phyloP scores from a whole-genome alignment of 2,888 invertebrate genomes.

The Diaperis boleti region DNA sequence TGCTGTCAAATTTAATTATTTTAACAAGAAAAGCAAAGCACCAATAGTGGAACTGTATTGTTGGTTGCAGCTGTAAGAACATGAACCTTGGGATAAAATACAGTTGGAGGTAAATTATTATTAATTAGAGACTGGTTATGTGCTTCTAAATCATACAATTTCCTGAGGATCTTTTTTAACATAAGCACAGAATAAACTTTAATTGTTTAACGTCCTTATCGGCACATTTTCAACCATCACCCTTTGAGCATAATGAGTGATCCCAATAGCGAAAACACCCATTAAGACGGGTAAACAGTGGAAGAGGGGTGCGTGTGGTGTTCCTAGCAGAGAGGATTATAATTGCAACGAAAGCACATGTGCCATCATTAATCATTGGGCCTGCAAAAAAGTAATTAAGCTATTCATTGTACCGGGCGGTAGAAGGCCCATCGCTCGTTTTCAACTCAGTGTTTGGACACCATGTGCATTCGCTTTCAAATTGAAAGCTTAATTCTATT shows the following conservation, averaged over 20 bases:
- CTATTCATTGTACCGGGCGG: conserved; percentile 60
- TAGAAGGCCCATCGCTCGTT: conserved; percentile 46
- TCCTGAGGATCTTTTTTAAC: no score
- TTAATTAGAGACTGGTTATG: no score
- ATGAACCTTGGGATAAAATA: no score
- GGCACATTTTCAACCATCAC: conserved; percentile 15
- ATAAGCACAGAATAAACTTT: no score
- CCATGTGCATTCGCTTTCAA: conserved; percentile 46
- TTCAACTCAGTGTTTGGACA: conserved; percentile 43
- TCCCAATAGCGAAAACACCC: conserved; percentile 54
- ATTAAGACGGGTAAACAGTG: conserved; percentile 56
- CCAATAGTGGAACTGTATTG: no score
- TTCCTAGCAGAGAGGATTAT: conserved; percentile 48
- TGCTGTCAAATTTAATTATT: no score
- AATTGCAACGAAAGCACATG: conserved; percentile 60
- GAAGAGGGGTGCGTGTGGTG: conserved; percentile 21
- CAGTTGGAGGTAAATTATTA: no score
- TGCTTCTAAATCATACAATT: no score
- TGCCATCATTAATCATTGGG: conserved; percentile 60
- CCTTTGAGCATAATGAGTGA: conserved; percentile 36
- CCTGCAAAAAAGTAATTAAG: conserved; percentile 63
- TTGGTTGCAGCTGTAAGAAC: no score
- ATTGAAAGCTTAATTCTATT: conserved; percentile 47
- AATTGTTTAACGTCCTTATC: no score
- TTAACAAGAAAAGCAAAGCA: no score